Evolutionary conservation across 2,113 vertebrate genomes (phyloP), one percentile per base, ranked within the genome.

Genomic region (Mixornis gularis): DNA sequence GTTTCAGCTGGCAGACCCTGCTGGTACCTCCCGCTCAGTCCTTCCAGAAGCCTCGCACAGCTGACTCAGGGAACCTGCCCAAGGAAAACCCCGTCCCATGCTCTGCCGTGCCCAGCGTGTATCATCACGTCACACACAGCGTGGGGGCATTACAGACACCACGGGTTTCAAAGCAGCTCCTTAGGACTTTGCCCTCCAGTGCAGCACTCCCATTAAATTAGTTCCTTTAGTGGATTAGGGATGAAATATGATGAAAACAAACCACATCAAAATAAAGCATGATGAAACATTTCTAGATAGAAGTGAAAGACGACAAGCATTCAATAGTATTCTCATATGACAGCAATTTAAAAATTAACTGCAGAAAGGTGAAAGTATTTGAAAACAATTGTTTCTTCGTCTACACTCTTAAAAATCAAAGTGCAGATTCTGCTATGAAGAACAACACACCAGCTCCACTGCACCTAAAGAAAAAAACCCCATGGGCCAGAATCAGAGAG

Each of bases 61-160:
- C 34, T 59, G 36, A 58, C 10, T 7, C 53, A 38, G 34, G 43
- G 49, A 87, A 60, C 9, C 6, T 5, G 60, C n/a, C 65, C 17
- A 4, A 91, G 52, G 36, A 64, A 46, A 84, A 8, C 1, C 25
- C 20, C 0, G 0, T 7, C 1, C 1, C 41, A 25, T 1, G 32
- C 41, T 43, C 58, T 72, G 63, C 19, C 1, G 2, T 12, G 26
- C 25, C 41, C 40, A 8, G n/a, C 0, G 0, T 4, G 7, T 46
- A 13, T 3, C n/a, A 32, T 30, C 6, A 7, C 4, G 4, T 25
- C 59, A 72, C 36, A 49, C 30, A 4, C 5, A 4, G 52, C 82
- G 59, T 0, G 0, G 3, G 27, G 12, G 5, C 24, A 43, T 24
- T 52, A 66, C 19, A 9, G 7, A 29, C 1, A 53, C 8, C 16